These are phyloP conservation scores for Emberiza fucata DNA, from an alignment of 2,113 vertebrate genomes.

Conservation along the genomic window DNA sequence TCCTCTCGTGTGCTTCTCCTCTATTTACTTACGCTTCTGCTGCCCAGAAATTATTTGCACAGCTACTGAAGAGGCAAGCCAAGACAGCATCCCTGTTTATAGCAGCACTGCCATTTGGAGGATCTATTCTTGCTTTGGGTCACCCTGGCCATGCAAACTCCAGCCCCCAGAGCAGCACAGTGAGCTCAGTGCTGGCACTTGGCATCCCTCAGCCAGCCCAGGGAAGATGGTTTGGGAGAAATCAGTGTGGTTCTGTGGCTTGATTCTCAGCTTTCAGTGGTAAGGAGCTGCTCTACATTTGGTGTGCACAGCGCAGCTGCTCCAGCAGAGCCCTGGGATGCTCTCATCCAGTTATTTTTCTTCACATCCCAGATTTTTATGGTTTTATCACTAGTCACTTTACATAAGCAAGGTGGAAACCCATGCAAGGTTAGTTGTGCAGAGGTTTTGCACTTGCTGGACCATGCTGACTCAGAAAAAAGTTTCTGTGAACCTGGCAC, in stretches of 20 bases:
- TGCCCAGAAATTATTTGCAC: background rate
- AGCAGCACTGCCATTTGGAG: background rate
- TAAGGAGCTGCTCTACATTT: background rate
- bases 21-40: background rate
- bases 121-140: background rate
- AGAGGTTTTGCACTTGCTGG: background rate
- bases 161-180: background rate
- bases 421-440: background rate
- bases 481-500: background rate
- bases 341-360: background rate
- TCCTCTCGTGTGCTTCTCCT: background rate
- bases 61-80: background rate
- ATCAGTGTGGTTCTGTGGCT: background rate
- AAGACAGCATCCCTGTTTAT: background rate
- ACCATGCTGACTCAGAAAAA: background rate
- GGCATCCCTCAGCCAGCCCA: background rate
- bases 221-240: background rate
- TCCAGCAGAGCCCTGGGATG: background rate
- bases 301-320: background rate
- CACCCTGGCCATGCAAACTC: background rate
- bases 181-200: fast-evolving
- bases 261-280: background rate
- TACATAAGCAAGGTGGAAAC: background rate
- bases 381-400: background rate
- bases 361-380: background rate